Evolutionary conservation across 2,113 vertebrate species (phyloP).

Genomic region (mouse (Mus musculus)): GRCm39 chr7:93992501-93993000

Average conservation of each 20-base stretch:
- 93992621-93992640: background rate
- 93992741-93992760: background rate
- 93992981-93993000: background rate
- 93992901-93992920: background rate
- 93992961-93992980: background rate
- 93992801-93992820: background rate
- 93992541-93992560: rapidly evolving
- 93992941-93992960: background rate
- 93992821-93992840: background rate
- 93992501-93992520: background rate
- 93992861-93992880: background rate
- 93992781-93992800: background rate
- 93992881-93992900: background rate
- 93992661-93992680: background rate
- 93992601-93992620: background rate
- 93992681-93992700: background rate
- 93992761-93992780: background rate
- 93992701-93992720: background rate
- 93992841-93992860: background rate
- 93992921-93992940: background rate
- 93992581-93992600: background rate
- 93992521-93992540: background rate
- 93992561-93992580: background rate
- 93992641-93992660: background rate
- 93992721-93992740: background rate